Conservation (phyloP, 2,888 invertebrate species). For the Lissonota sp. region DNA sequence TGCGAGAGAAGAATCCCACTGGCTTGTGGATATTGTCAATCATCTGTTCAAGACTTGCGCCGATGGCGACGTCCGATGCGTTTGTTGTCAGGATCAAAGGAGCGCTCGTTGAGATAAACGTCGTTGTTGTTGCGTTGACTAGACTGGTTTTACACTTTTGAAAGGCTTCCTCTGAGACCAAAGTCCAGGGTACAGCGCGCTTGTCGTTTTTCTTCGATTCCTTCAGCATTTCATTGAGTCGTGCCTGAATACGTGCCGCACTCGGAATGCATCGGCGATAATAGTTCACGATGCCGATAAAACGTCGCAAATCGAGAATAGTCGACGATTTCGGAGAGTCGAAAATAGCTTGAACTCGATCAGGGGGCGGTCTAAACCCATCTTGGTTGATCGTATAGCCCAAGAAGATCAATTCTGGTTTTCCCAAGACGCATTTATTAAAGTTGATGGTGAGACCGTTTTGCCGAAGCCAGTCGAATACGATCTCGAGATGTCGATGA, state of each 20-base stretch:
- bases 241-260: not conserved
- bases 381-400: not conserved
- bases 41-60: no score
- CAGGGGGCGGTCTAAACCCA: not conserved
- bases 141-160: no score
- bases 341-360: not conserved
- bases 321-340: slow-evolving; percentile 10
- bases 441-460: slow-evolving; percentile 2
- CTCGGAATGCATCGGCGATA: not conserved
- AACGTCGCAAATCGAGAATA: slow-evolving; percentile 3
- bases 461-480: not conserved
- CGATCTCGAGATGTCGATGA: not conserved
- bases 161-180: no score
- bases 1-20: not conserved
- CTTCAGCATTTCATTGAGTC: no score
- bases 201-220: no score
- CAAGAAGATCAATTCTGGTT: slow-evolving; percentile 4
- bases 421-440: slow-evolving; percentile 1
- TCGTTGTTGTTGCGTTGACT: no score
- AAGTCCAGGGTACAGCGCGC: no score
- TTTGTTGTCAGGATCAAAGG: no score
- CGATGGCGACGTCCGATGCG: no score
- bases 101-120: no score
- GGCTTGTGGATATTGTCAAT: no score
- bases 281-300: slow-evolving; percentile 10